Base-by-base conservation (phyloP, 2,888 invertebrate genomes). In the Synanthedon formicaeformis region DNA sequence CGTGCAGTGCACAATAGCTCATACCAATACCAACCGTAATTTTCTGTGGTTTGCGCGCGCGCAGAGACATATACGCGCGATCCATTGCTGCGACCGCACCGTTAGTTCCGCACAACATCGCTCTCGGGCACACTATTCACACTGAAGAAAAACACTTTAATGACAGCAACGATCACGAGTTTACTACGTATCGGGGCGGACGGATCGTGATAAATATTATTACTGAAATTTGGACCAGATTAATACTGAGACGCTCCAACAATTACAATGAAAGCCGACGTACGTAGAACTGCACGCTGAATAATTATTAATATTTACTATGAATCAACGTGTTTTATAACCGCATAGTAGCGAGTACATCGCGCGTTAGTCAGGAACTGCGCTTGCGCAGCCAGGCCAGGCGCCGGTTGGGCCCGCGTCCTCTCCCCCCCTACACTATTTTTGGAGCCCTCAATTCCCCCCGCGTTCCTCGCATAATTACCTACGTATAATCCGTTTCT, bases 31-130 rank as follows among this genome's bases (percentile, higher is more conserved):
- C 53, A 64, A 84, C 81, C 78, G 84, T 81, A 53, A 76, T 76
- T 51, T 75, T 80, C 54, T 73, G 75, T 16, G 87, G 88, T 64
- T 84, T 86, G 65, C 88, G 81, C 60, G 84, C 88, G 54, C 88
- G 82, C 72, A 88, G 65, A 51, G 88, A 88, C 88, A 88, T 88
- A 57, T 88, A 88, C 53, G 88, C 88, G 54, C 88, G 80, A 53
- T 88, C 88, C 88, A 88, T 88, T 18, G 84, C 82, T 41, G 82
- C 82, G 16, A 83, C 81, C 1, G 85, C 82, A 13, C 84, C 81
- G 60, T 74, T 77, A 48, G 82, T 74, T n/a, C 83, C 83, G 58
- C 88, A 82, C 75, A 86, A 68, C 85, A 85, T 84, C 23, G n/a
- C 40, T 34, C 34, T 10, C 34, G 34, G 10, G 34, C 34, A 34